These are phyloP conservation scores for Catocala nupta DNA, from an alignment of 2,888 invertebrate genomes.

Conservation along the genomic window DNA sequence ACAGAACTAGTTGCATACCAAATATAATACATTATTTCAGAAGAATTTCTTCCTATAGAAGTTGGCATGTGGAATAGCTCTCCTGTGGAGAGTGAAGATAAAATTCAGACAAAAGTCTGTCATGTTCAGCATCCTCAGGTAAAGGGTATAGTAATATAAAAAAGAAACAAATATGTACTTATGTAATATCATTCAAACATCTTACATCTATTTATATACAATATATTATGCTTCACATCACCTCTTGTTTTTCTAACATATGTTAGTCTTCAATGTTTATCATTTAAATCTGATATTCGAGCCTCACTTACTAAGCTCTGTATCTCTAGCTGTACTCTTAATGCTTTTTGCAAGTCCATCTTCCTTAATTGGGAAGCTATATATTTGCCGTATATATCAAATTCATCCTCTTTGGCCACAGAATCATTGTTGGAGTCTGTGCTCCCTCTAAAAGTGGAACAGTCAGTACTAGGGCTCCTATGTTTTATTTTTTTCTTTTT, in stretches of 20 bases:
- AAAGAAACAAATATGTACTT: no score
- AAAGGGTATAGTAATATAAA: no score
- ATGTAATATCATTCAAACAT: no score
- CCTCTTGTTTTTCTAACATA: not conserved
- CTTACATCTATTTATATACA: not conserved
- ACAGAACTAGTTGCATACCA: no score
- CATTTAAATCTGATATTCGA: constrained; percentile 66
- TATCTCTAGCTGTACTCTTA: constrained; percentile 76
- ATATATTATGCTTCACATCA: no score
- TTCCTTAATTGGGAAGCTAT: constrained; percentile 79
- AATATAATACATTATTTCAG: no score
- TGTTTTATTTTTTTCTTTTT: constrained; percentile 69
- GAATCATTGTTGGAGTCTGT: constrained; percentile 56
- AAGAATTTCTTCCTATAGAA: no score
- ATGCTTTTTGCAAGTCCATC: constrained; percentile 74
- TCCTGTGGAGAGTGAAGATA: no score
- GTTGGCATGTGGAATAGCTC: no score
- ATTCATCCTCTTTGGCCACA: constrained; percentile 72
- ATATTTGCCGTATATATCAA: constrained; percentile 81
- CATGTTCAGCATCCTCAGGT: no score
- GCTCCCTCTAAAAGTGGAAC: constrained; percentile 58
- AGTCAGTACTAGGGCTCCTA: constrained; percentile 60
- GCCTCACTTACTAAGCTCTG: constrained; percentile 78
- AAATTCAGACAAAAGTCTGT: no score
- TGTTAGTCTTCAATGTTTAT: constrained; percentile 26